A percentile compares a stretch with the other conserved stretches of the same genome.
Evolutionary conservation across 2,113 vertebrate genomes (phyloP).

Genomic region (Philantomba maxwellii): DNA sequence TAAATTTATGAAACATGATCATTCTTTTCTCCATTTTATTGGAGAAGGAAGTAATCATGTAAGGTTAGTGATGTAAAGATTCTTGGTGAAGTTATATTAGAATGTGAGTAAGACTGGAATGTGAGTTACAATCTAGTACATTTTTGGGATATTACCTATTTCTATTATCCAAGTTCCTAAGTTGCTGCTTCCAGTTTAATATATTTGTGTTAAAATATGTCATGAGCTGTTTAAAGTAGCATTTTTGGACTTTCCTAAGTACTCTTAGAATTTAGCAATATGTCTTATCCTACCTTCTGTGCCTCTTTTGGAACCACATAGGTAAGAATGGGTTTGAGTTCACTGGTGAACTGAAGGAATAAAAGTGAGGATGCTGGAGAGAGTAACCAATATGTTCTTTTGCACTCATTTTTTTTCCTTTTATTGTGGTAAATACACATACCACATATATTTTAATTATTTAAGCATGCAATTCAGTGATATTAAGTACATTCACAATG

Average conservation of each 20-base stretch:
- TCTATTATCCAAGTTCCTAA: not conserved
- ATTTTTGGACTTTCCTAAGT: not conserved
- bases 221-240: not conserved
- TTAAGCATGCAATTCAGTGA: not conserved
- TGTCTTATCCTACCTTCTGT: not conserved
- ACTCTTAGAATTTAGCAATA: not conserved
- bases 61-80: not conserved
- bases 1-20: not conserved
- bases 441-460: not conserved
- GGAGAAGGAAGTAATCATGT: not conserved
- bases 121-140: not conserved
- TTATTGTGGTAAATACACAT: not conserved
- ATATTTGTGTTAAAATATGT: not conserved
- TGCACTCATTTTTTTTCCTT: not conserved
- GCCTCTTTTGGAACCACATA: not conserved
- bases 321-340: not conserved
- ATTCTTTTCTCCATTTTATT: not conserved
- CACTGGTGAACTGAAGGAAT: not conserved
- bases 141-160: not conserved
- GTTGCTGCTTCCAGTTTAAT: conserved; percentile 1
- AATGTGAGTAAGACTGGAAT: not conserved
- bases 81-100: not conserved
- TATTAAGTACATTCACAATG: not conserved
- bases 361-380: not conserved
- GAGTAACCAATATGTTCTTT: not conserved